phyloP scores from a whole-genome alignment of 2,113 vertebrate species.

The Uropsilus gracilis region DNA sequence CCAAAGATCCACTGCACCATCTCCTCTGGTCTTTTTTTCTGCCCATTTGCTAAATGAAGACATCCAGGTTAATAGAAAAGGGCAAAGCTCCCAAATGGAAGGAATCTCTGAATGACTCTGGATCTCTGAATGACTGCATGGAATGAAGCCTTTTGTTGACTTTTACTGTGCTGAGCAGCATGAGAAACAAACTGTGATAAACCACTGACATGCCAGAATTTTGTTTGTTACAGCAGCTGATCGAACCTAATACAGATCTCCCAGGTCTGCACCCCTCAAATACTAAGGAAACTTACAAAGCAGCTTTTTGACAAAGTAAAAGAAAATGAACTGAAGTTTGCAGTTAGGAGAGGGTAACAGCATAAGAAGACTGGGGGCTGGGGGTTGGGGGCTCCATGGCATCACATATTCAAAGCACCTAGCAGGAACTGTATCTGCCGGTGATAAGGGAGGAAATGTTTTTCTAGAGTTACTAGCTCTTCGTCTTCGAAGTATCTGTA shows the following conservation, averaged over 20 bases:
- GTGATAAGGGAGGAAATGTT: not conserved
- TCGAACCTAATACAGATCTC: not conserved
- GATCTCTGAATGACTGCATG: not conserved
- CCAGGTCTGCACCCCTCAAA: not conserved
- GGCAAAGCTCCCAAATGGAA: not conserved
- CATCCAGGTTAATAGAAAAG: not conserved
- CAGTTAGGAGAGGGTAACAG: accelerated
- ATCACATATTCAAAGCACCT: not conserved
- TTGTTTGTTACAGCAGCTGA: not conserved
- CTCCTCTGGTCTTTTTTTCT: not conserved
- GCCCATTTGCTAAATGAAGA: not conserved
- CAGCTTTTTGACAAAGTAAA: not conserved
- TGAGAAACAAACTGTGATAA: not conserved
- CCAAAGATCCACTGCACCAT: not conserved
- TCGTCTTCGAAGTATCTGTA: not conserved
- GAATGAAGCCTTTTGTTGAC: not conserved
- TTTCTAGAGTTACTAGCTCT: not conserved
- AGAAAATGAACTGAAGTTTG: not conserved
- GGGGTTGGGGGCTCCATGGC: not conserved
- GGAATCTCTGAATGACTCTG: too few species aligned
- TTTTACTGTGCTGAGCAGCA: not conserved
- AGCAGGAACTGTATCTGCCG: not conserved
- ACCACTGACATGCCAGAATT: not conserved
- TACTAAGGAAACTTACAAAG: not conserved
- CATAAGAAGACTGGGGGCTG: not conserved